Evolutionary conservation across 2,113 vertebrate species (phyloP), one percentile per base, ranked within the genome.

Genomic region (Chrysemys picta): DNA sequence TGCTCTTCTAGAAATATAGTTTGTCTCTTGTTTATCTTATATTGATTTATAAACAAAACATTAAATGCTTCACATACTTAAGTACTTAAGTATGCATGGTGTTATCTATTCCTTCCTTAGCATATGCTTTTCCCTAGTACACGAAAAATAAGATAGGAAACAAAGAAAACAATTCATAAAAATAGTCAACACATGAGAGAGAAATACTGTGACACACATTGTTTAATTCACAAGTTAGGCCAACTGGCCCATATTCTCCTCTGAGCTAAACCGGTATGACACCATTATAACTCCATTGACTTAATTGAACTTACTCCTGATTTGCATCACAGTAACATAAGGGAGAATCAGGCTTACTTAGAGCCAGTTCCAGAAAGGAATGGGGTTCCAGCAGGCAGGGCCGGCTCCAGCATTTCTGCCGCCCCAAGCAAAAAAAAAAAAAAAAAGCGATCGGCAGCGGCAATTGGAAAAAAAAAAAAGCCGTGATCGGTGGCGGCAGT

Each of bases 221-320:
- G 85, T 95, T 85, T 65, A 94, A 91, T 94, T 19, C 84, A 83
- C 35, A 65, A 84, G n/a, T 56, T 89, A 87, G n/a, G n/a, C 84
- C 38, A 84, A 72, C 35, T 82, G 86, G 82, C 50, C 27, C 38
- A 92, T 95, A 84, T 57, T 96, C 54, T 93, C 31, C 57, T 92
- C 47, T 42, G 35, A 38, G 69, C 17, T n/a, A 72, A 72, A 38
- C 35, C 10, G 9, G 2, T 72, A 38, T 38, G 17, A 72, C 9
- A 21, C n/a, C 27, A 38, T 19, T 72, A 72, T 72, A 38, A 38
- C 21, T 72, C n/a, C 35, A 38, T 10, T 69, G 62, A 31, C 62
- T 69, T 19, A 35, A 69, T 19, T 72, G 69, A 72, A 38, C 16
- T 72, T 72, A 38, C 35, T 72, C 19, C 35, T 38, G 17, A 8